Evolutionary conservation across 2,888 invertebrate species (phyloP).

Genomic region (Hirtodrosophila duncani): DNA sequence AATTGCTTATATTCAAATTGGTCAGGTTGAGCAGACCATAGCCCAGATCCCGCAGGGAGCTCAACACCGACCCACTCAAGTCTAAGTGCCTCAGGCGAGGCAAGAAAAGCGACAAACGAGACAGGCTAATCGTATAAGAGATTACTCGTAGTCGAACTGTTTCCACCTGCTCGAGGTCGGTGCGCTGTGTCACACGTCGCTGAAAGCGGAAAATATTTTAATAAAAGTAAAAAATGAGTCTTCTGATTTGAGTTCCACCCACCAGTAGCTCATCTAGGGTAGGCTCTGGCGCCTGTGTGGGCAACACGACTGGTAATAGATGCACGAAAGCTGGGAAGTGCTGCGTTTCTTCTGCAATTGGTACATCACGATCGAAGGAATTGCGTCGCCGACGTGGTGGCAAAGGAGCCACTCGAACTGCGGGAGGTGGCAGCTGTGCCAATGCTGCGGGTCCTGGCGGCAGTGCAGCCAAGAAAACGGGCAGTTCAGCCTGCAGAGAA

Average conservation of each 20-base stretch:
- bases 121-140: slow-evolving; percentile 82
- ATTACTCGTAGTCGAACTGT: slow-evolving; percentile 83
- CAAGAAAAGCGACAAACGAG: slow-evolving; percentile 82
- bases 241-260: slow-evolving; percentile 39
- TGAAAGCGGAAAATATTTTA: slow-evolving; percentile 28
- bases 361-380: slow-evolving; percentile 69
- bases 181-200: slow-evolving; percentile 78
- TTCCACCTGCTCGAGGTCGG: slow-evolving; percentile 79
- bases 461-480: slow-evolving; percentile 36
- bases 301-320: slow-evolving; percentile 80
- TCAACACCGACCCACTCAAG: slow-evolving; percentile 84
- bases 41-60: slow-evolving; percentile 84
- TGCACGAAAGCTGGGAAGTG: slow-evolving; percentile 70
- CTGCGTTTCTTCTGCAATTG: slow-evolving; percentile 69
- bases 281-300: slow-evolving; percentile 80
- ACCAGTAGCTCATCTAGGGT: slow-evolving; percentile 82
- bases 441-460: slow-evolving; percentile 45
- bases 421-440: slow-evolving; percentile 44
- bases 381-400: slow-evolving; percentile 45
- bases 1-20: slow-evolving; percentile 81
- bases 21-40: slow-evolving; percentile 81
- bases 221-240: not conserved
- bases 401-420: no score
- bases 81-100: slow-evolving; percentile 82
- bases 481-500: slow-evolving; percentile 70